These are phyloP conservation scores for Pterostichus niger DNA, from an alignment of 2,888 invertebrate genomes.

Conservation along the genomic window DNA sequence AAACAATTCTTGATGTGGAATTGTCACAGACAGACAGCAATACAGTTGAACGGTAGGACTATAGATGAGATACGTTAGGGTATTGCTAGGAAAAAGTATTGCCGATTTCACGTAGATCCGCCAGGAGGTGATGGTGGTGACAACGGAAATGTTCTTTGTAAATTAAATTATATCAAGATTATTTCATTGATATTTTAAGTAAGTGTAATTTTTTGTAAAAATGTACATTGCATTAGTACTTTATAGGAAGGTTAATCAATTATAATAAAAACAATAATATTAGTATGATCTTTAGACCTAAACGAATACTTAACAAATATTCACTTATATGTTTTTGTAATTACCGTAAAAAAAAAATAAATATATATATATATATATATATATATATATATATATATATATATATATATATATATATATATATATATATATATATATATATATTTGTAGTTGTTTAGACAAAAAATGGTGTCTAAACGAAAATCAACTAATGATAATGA, in stretches of 20 bases:
- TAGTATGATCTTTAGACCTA: background rate
- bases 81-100: too few species aligned
- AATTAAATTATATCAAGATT: slow-evolving; percentile 14
- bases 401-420: background rate
- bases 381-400: background rate
- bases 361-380: background rate
- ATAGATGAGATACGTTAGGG: too few species aligned
- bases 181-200: background rate
- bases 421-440: too few species aligned
- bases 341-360: background rate
- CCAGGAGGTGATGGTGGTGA: slow-evolving; percentile 34
- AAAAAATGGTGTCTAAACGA: slow-evolving; percentile 63
- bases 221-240: background rate
- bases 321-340: background rate
- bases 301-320: background rate
- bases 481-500: slow-evolving; percentile 39
- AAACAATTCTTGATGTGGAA: too few species aligned
- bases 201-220: slow-evolving; percentile 11
- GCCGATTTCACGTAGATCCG: slow-evolving; percentile 24
- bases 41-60: too few species aligned
- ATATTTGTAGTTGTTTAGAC: slow-evolving; percentile 7
- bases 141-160: background rate
- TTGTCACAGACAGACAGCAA: too few species aligned
- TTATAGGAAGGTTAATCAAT: background rate
- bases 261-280: too few species aligned